Evolutionary conservation across 1,140 invertebrate species (phyloP), one percentile per base, ranked within the genome.

Genomic region (Leptonema lineaticorne): DNA sequence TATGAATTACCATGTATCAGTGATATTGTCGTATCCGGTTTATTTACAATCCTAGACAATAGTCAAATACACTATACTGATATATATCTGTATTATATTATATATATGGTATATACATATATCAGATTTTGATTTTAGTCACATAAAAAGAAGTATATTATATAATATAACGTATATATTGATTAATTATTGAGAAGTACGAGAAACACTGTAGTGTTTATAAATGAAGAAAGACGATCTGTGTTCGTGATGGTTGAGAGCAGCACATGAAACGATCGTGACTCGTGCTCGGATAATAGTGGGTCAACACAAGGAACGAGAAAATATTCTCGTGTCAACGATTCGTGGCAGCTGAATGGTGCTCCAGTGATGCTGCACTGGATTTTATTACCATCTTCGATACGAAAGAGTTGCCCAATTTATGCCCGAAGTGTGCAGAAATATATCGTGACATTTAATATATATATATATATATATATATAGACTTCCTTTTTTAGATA

Each of bases 211-310:
- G n/a, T n/a, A n/a, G n/a, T n/a, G n/a, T n/a, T n/a, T n/a, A n/a
- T n/a, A n/a, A n/a, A n/a, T n/a, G n/a, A n/a, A n/a, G 37, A 11
- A 41, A 41, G 11, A 16, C 37, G 37, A 41, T 41, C 16, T 11
- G 50, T 53, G 50, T 24, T 53, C 50, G 50, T 53, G 50, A 53
- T 24, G 50, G 50, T 53, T 26, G n/a, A n/a, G n/a, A n/a, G n/a
- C 18, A 53, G 50, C 50, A 53, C 50, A 24, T 53, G 50, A 24
- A 53, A 53, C 50, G 50, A 24, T 53, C 50, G 50, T 53, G 50
- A 53, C 27, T 53, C 50, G 50, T 22, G 20, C 22, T 7, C 11
- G 11, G 24, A 24, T 22, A 53, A 26, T 20, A 53, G 50, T 24
- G 50, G 50, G 50, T 53, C 50, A 53, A 18, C 14, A n/a, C 37